Conservation (phyloP, 2,888 invertebrate genomes). For the Calliopum simillimum region DNA sequence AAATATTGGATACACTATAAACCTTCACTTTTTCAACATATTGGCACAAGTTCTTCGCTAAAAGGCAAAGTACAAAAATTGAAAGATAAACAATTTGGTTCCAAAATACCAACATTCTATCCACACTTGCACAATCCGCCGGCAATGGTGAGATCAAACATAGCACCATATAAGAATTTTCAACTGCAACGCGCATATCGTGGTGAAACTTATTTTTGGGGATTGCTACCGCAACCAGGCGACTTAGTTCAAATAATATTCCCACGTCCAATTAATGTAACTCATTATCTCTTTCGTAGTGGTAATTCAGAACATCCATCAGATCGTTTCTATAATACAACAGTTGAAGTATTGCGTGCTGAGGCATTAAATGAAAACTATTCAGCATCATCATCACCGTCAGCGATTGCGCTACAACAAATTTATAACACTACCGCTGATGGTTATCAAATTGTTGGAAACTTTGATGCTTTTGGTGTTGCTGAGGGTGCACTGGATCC, state of each 20-base stretch:
- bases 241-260: constrained; percentile 86
- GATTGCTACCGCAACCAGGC: constrained; percentile 83
- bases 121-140: constrained; percentile 81
- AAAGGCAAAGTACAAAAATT: constrained; percentile 96
- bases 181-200: constrained; percentile 84
- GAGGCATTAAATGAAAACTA: constrained; percentile 66
- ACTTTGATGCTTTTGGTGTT: constrained; percentile 84
- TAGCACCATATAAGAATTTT: constrained; percentile 84
- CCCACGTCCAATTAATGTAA: constrained; percentile 71
- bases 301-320: constrained; percentile 91
- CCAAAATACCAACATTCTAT: constrained; percentile 79
- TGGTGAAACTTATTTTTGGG: constrained; percentile 94
- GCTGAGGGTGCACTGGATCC: constrained; percentile 78
- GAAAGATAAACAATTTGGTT: constrained; percentile 91
- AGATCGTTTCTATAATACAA: constrained; percentile 88
- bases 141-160: constrained; percentile 76
- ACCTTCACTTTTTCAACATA: constrained; percentile 94
- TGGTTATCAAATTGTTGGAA: constrained; percentile 78
- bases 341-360: constrained; percentile 82
- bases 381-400: constrained; percentile 67
- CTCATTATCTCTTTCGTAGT: constrained; percentile 84
- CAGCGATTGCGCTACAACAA: no score
- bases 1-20: constrained; percentile 87
- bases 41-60: constrained; percentile 93
- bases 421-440: constrained; percentile 73